Evolutionary conservation across 2,113 vertebrate species (phyloP), one percentile per base, ranked within the genome.

Genomic region (Oenanthe melanoleuca): DNA sequence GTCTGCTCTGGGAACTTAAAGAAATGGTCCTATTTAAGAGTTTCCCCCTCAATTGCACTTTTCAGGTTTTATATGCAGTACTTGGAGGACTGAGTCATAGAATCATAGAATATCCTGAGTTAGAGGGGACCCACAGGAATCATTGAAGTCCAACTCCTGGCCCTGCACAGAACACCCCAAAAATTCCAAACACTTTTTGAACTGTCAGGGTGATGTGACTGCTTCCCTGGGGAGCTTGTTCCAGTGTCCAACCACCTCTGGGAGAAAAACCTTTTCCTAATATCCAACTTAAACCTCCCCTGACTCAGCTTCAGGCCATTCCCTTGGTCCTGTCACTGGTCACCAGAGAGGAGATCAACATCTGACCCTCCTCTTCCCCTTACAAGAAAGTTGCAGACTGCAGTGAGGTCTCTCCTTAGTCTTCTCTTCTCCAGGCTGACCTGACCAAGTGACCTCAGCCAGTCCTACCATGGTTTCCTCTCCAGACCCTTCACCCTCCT

Each of bases 401-500:
- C n/a, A 25, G 3, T 17, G 50, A 52, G 7, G 20, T 67, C 13
- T 40, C 20, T 7, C 9, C 8, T 73, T 45, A 66, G 16, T 25
- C 33, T 87, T 53, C 31, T 25, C 33, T 87, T 53, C 31, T 74
- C 33, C 61, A 60, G n/a, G 20, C 24, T 61, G 70, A 82, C 38
- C 53, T 55, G 25, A 34, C 13, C 38, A 53, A 67, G n/a, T 25
- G 38, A 18, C 29, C 45, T 67, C 61, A 74, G 38, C 16, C 1
- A 0, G 13, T 47, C 5, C n/a, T 61, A 37, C 34, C 29, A 22
- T 7, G 2, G 17, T 25, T 82, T 61, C 78, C 11, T 7, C n/a
- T 74, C 4, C 0, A 25, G 19, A 6, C n/a, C 14, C 11, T 75
- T n/a, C 29, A 22, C 1, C 29, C 12, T 22, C 20, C 1, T 61